Conservation (phyloP, 2,888 invertebrate species). For the Ceriagrion tenellum region DNA sequence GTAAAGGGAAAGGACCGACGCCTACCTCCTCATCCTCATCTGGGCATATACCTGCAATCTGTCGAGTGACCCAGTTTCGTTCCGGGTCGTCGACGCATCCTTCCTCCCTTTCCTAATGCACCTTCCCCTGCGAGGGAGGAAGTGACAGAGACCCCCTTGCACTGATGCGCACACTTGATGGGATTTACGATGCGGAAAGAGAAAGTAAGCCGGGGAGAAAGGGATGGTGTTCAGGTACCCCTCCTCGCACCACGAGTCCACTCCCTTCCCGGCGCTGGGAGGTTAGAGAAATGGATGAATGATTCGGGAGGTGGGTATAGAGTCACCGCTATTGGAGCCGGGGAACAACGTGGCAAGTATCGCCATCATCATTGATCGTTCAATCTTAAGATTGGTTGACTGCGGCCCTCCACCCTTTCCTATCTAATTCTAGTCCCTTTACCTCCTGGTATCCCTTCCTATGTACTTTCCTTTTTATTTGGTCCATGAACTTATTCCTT, state of each 20-base stretch:
- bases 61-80: slow-evolving; percentile 2
- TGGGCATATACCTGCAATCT: not conserved
- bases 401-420: too few relatives aligned
- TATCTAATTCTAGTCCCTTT: too few relatives aligned
- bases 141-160: not conserved
- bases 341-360: too few relatives aligned
- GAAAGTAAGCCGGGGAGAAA: not conserved
- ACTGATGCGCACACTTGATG: not conserved
- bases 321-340: not conserved
- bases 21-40: not conserved
- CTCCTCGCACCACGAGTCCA: not conserved
- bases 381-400: too few relatives aligned
- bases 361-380: too few relatives aligned
- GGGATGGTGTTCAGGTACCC: not conserved
- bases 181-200: slow-evolving; percentile 11
- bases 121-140: not conserved
- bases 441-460: too few relatives aligned
- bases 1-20: not conserved
- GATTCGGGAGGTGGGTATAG: not conserved
- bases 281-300: not conserved
- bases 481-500: too few relatives aligned
- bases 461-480: too few relatives aligned
- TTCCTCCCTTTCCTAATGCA: not conserved
- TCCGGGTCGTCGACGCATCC: not conserved
- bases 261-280: not conserved